These are phyloP conservation scores for Leptogaster cylindrica DNA, from an alignment of 2,888 invertebrate genomes.

Conservation along the genomic window DNA sequence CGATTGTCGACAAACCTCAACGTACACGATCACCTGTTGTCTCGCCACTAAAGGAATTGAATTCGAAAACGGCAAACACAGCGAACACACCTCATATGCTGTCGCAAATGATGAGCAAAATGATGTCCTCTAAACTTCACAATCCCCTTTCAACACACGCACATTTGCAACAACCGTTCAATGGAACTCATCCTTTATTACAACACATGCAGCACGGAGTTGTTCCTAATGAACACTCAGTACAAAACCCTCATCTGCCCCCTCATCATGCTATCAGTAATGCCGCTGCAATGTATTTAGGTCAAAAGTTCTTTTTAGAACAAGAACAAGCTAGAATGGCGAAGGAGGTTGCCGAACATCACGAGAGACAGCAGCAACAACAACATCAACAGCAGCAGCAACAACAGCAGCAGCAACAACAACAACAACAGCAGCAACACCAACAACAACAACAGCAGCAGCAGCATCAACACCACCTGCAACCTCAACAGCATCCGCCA, in stretches of 20 bases:
- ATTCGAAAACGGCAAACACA: conserved; percentile 54
- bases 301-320: conserved; percentile 80
- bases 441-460: conserved; percentile 66
- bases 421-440: conserved; percentile 63
- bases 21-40: conserved; percentile 57
- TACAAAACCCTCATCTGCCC: conserved; percentile 61
- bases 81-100: conserved; percentile 64
- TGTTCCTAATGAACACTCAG: conserved; percentile 53
- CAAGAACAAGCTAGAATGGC: conserved; percentile 75
- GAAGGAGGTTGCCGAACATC: conserved; percentile 68
- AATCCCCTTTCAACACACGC: conserved; percentile 63
- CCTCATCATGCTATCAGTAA: conserved; percentile 70
- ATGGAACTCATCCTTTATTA: conserved; percentile 66
- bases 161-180: conserved; percentile 68
- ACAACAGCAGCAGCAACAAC: conserved; percentile 64
- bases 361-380: conserved; percentile 65
- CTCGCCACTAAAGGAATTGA: conserved; percentile 50
- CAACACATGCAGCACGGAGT: conserved; percentile 64
- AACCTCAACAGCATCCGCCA: conserved; percentile 64
- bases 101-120: conserved; percentile 71
- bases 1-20: conserved; percentile 50
- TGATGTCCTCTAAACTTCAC: conserved; percentile 71
- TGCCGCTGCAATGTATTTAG: conserved; percentile 76
- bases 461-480: conserved; percentile 61
- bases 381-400: conserved; percentile 64